Base-by-base conservation (phyloP, 2,888 invertebrate species). In the Rhabditoides inermis region DNA sequence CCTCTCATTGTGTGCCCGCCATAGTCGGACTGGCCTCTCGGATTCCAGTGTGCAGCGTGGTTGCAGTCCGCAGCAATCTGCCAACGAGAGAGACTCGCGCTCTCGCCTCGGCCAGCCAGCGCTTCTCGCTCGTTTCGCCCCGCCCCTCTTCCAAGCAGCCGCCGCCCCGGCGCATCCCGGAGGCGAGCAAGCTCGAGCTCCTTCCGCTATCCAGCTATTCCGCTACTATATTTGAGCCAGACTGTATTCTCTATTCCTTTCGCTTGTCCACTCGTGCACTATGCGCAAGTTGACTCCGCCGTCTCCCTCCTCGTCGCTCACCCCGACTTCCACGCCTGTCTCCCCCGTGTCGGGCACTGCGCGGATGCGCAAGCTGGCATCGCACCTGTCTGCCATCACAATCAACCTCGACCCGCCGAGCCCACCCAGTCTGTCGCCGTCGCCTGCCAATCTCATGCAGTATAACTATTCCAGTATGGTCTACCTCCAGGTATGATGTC, bases 361-460 rank as follows among this genome's bases (percentile, higher is more conserved):
- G 1, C 58, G 71, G n/a, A 59, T 72, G 49, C 60, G 62, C 37
- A 49, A 69, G 20, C 53, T 73, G 30, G 70, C 73, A n/a, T 58
- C 61, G 37, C 62, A 72, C 25, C 53, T 73, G 27, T 57, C 71
- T 20, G 61, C 65, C 20, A 73, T 73, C 40, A 55, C 56, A 40
- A 73, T 73, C 20, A 65, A 65, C 7, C 53, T 73, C 10, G 66
- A 73, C 46, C 70, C 72, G 27, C 68, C 72, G 32, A 59, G 59
- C n/a, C 73, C 73, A 12, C 65, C 66, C 0, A 18, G 41, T 12
- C 52, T 57, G 12, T 51, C 51, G 7, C 61, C 61, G 1, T 54
- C 57, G 3, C 62, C 62, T 18, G 45, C 48, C 5, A n/a, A 37
- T 10, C 30, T 40, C 18, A 42, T 42, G 27, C 42, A 27, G 42